Evolutionary conservation across 2,113 vertebrate genomes (phyloP), one percentile per base, ranked within the genome.

Genomic region (Nipponia nippon): DNA sequence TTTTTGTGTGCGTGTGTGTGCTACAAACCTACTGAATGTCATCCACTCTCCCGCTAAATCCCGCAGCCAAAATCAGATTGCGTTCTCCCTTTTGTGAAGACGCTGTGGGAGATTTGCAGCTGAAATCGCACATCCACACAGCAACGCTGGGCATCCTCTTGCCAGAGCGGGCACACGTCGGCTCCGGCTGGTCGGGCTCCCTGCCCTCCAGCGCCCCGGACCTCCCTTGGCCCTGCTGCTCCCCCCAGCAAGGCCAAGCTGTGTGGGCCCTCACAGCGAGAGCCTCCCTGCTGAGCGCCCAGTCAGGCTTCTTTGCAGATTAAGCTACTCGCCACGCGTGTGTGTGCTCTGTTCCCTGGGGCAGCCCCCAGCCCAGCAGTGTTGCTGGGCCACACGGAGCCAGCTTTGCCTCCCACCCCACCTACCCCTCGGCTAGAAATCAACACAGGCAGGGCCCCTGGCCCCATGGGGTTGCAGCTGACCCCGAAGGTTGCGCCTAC

Each of bases 81-180:
- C 2, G 1, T 65, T 61, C 18, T 42, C 55, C 47, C 30, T 78
- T 84, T 55, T 46, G 10, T 49, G 46, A 93, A 62, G 76, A 53
- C 32, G 5, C 27, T 20, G 18, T 0, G 3, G 12, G 62, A 78
- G 14, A 42, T 70, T 26, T 14, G 19, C 34, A 49, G 75, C 56
- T 40, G 49, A 40, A 90, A 55, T 9, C 0, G 1, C 47, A 46
- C 25, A 20, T 1, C 50, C 13, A 36, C 19, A 32, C 4, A 5
- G 29, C 25, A 71, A 22, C 6, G 1, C 61, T 7, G n/a, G 46
- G 38, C 22, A 30, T 21, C n/a, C 38, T 58, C 47, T 38, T 21
- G 34, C 36, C 59, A 66, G 40, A 4, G 1, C 1, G 6, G 34
- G 63, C 21, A 13, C 55, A 11, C 1, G 3, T 13, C 65, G 46